Percentiles rank a stretch among this genome's conserved stretches.
Conservation (phyloP, 2,888 invertebrate species). For the Cheilosia variabilis region DNA sequence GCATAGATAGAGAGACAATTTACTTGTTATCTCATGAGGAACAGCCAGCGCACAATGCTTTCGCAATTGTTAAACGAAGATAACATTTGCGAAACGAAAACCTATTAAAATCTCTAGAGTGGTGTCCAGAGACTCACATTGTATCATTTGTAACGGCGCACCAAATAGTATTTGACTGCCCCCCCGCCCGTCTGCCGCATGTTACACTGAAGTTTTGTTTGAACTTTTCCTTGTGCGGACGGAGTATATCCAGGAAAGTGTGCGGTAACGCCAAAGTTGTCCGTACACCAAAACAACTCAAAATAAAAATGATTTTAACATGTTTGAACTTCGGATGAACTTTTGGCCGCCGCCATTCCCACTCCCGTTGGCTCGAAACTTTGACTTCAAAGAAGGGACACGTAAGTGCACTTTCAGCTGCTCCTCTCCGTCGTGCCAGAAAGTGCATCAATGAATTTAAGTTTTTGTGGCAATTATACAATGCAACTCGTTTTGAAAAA, state of each 20-base stretch:
- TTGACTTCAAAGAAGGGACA: constrained; percentile 53
- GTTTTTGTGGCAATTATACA: constrained; percentile 73
- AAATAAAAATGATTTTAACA: constrained; percentile 70
- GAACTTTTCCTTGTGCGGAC: constrained; percentile 17
- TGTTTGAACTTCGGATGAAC: constrained; percentile 73
- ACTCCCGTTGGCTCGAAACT: constrained; percentile 18
- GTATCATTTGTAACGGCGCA: constrained; percentile 70
- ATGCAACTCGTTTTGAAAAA: constrained; percentile 68
- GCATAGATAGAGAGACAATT: constrained; percentile 49
- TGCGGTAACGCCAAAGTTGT: constrained; percentile 47
- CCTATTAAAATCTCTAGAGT: constrained; percentile 74
- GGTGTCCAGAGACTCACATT: constrained; percentile 73
- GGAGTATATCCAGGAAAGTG: constrained; percentile 20
- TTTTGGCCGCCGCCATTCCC: constrained; percentile 19
- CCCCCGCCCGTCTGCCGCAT: constrained; percentile 21
- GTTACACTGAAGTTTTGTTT: constrained; percentile 46
- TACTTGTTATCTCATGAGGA: constrained; percentile 75
- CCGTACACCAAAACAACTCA: constrained; percentile 51
- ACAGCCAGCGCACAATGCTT: constrained; percentile 66
- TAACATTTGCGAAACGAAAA: constrained; percentile 74
- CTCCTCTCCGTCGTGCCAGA: neutral
- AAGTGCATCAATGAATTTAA: constrained; percentile 70
- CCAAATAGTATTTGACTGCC: constrained; percentile 33
- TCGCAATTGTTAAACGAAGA: constrained; percentile 70
- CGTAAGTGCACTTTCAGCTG: constrained; percentile 56